phyloP scores from a whole-genome alignment of 1,140 invertebrate genomes.

The Ericerus pela region DNA sequence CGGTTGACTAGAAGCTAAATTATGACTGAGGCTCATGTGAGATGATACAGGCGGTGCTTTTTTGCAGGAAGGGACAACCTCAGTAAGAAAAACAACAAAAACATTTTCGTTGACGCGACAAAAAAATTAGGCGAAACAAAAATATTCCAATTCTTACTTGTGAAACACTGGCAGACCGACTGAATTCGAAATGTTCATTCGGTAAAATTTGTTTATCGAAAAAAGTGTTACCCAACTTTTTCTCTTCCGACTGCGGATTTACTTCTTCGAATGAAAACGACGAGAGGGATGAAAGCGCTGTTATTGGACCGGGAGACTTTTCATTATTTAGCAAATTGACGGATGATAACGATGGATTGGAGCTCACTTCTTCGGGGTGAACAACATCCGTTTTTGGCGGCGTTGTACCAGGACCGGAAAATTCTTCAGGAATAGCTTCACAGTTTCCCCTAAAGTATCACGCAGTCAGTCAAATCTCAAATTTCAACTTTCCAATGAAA shows the following conservation, averaged over 20 bases:
- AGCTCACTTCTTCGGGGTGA: background rate
- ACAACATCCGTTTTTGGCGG: conserved; percentile 31
- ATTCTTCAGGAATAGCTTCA: conserved; percentile 80
- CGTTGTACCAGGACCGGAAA: conserved; percentile 44
- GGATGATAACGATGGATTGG: background rate
- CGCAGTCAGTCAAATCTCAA: background rate
- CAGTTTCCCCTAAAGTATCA: conserved; percentile 47
- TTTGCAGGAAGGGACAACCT: background rate
- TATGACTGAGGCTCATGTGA: background rate
- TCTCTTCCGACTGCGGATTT: background rate
- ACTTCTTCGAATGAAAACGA: background rate
- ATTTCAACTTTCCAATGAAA: background rate
- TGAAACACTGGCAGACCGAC: background rate
- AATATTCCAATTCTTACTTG: no score
- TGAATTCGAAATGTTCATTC: conserved; percentile 2
- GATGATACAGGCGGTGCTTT: background rate
- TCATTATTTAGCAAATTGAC: no score
- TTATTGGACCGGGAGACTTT: no score
- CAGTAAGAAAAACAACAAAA: background rate
- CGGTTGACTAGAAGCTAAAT: conserved; percentile 18
- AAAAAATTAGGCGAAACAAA: no score
- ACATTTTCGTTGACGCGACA: background rate
- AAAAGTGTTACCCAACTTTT: no score
- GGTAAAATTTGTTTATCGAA: conserved; percentile 1
- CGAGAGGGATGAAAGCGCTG: no score